A percentile compares a stretch with the other conserved stretches of the same genome.
Conservation (phyloP, 2,888 invertebrate genomes). For the Mesorhabditis belari region DNA sequence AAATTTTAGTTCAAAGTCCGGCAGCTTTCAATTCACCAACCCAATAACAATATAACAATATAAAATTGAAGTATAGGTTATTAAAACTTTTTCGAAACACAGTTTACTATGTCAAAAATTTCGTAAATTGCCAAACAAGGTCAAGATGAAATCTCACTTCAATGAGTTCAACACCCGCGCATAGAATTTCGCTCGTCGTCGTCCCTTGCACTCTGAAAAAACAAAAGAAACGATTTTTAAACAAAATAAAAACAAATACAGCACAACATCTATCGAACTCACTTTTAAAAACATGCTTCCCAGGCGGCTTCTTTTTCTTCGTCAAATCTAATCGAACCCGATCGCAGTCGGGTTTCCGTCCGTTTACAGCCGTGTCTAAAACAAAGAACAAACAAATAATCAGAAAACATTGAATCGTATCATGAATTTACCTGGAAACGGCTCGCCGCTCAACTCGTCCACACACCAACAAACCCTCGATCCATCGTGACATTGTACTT, state of each 20-base stretch:
- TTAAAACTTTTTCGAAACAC: no score
- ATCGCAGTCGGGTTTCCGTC: neutral
- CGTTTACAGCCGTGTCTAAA: neutral
- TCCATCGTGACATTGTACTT: constrained; percentile 68
- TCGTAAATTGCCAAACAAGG: no score
- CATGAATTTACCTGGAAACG: constrained; percentile 77
- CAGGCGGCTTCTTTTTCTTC: neutral
- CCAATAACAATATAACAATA: no score
- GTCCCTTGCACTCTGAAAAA: constrained; percentile 41
- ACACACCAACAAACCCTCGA: constrained; percentile 82
- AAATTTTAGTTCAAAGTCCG: no score
- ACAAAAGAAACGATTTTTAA: no score
- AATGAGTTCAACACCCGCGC: constrained; percentile 66
- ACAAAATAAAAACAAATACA: neutral
- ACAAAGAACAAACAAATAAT: constrained; percentile 69
- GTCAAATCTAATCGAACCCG: neutral
- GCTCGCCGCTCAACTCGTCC: constrained; percentile 79
- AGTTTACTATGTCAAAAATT: no score
- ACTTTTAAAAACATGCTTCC: neutral
- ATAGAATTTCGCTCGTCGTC: constrained; percentile 76
- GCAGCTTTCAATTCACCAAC: no score
- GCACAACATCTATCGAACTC: neutral
- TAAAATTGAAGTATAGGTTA: no score
- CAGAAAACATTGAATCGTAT: no score
- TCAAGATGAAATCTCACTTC: neutral